A percentile compares a stretch with the other conserved stretches of the same genome.
Conservation (phyloP, 2,797 vertebrate genomes). For the Cynopterus sphinx region DNA sequence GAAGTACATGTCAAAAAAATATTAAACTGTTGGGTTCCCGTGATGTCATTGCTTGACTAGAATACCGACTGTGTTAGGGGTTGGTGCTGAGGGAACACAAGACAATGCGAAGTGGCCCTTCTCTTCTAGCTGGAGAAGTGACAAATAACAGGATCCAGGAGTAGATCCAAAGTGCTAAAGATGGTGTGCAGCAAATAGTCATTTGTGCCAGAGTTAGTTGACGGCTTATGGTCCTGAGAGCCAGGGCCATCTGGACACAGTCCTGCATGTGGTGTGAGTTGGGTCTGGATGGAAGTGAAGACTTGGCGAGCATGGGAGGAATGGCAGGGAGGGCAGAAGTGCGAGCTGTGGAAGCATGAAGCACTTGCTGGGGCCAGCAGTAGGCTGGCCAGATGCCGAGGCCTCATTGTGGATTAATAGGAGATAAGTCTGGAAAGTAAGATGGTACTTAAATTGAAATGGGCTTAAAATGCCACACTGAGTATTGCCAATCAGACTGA, state of each 20-base stretch:
- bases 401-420: background rate
- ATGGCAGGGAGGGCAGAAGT: background rate
- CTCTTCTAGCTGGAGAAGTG: slow-evolving; percentile 36
- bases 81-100: background rate
- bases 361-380: background rate
- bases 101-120: background rate
- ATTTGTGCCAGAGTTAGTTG: background rate
- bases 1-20: slow-evolving; percentile 23
- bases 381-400: background rate
- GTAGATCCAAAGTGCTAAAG: background rate
- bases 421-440: slow-evolving; percentile 11
- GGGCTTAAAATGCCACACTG: background rate
- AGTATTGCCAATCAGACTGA: background rate
- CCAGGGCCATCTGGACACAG: background rate
- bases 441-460: background rate
- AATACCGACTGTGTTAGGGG: background rate
- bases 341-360: background rate
- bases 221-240: slow-evolving; percentile 2
- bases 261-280: background rate
- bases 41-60: background rate
- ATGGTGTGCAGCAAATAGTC: background rate
- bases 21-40: background rate
- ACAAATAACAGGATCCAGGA: background rate
- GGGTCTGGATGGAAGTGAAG: background rate
- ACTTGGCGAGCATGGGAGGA: background rate